These are phyloP conservation scores for Brienomyrus brachyistius DNA, from an alignment of 2,113 vertebrate genomes.

Conservation along the genomic window DNA sequence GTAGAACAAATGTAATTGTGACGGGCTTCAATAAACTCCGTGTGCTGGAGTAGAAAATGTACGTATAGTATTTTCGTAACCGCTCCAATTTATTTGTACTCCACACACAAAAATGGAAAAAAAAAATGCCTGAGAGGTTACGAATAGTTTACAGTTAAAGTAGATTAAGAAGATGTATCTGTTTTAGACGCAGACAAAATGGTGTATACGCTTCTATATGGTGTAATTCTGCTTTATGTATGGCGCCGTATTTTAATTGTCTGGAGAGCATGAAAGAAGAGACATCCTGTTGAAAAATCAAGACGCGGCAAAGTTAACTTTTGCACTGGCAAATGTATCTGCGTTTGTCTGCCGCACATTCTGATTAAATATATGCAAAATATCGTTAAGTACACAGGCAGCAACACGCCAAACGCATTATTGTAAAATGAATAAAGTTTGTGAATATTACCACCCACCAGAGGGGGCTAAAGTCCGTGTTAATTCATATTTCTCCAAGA, in stretches of 20 bases:
- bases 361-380: neutral
- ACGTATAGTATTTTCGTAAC: neutral
- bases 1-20: neutral
- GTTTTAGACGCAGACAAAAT: neutral
- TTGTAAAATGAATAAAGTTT: neutral
- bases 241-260: neutral
- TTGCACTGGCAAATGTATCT: neutral
- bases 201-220: neutral
- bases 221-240: neutral
- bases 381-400: neutral
- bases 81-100: constrained; percentile 1
- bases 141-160: neutral
- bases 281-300: neutral
- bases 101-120: neutral
- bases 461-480: neutral
- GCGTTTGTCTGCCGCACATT: neutral
- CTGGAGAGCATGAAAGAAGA: neutral
- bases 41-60: neutral
- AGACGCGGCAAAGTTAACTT: neutral
- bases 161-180: neutral
- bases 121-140: neutral
- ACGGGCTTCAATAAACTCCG: neutral
- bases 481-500: neutral
- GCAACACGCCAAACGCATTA: neutral
- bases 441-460: neutral